Evolutionary conservation across 2,888 invertebrate genomes (phyloP).

Genomic region (Scrobipalpa costella): DNA sequence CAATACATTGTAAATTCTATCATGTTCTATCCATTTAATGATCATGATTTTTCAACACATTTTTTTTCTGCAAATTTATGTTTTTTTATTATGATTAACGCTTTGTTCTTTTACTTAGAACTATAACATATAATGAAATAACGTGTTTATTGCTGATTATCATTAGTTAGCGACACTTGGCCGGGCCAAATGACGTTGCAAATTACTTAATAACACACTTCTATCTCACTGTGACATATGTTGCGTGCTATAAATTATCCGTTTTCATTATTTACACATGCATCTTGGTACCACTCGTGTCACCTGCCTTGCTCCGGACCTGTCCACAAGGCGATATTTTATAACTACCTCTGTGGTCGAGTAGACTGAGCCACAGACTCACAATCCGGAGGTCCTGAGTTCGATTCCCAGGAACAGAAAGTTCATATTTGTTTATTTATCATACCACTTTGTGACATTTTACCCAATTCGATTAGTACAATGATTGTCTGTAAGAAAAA

Average conservation of each 20-base stretch:
- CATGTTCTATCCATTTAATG: too few relatives aligned
- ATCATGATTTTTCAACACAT: not conserved
- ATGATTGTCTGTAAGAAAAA: too few relatives aligned
- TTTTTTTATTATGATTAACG: not conserved
- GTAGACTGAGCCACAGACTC: too few relatives aligned
- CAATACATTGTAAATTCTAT: too few relatives aligned
- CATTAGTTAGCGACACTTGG: slow-evolving; percentile 14
- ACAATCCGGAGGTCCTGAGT: too few relatives aligned
- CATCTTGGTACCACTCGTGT: not conserved
- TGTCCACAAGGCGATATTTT: slow-evolving; percentile 15
- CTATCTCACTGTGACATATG: slow-evolving; percentile 18
- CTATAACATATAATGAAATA: slow-evolving; percentile 8
- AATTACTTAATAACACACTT: slow-evolving; percentile 18
- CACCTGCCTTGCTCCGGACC: slow-evolving; percentile 14
- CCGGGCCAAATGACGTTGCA: slow-evolving; percentile 15
- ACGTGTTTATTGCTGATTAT: slow-evolving; percentile 1
- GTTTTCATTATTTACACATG: slow-evolving; percentile 15
- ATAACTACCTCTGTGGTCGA: too few relatives aligned
- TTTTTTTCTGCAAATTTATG: not conserved
- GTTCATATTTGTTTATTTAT: too few relatives aligned
- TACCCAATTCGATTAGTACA: too few relatives aligned
- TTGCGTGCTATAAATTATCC: slow-evolving; percentile 14
- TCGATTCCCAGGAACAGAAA: too few relatives aligned
- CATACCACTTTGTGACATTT: too few relatives aligned
- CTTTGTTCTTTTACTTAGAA: slow-evolving; percentile 4